A percentile compares a stretch with the other conserved stretches of the same genome.
phyloP scores from a whole-genome alignment of 2,888 invertebrate genomes.

The Calliphora vomitoria region DNA sequence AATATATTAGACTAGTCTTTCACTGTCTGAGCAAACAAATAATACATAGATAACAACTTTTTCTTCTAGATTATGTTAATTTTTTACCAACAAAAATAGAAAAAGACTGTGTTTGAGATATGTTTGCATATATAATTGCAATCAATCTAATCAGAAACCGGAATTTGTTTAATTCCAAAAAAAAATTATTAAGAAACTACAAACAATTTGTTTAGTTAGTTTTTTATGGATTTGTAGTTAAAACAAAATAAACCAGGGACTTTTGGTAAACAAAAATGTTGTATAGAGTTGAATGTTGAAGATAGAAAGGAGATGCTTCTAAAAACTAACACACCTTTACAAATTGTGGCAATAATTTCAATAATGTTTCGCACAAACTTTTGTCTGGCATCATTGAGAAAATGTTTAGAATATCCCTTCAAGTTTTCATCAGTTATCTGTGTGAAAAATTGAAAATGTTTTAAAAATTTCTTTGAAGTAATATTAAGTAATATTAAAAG shows the following conservation, averaged over 20 bases:
- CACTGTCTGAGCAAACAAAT: background rate
- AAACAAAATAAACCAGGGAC: background rate
- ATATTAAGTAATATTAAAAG: no score
- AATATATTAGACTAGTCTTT: background rate
- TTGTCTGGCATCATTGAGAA: no score
- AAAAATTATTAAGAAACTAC: conserved; percentile 13
- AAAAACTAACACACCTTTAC: no score
- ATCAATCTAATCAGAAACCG: conserved; percentile 41
- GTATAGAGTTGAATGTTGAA: no score
- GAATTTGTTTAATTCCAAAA: conserved; percentile 27
- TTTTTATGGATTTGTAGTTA: background rate
- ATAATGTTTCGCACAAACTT: no score
- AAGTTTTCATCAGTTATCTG: no score
- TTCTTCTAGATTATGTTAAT: conserved; percentile 12
- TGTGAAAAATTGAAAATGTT: no score
- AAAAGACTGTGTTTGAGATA: background rate
- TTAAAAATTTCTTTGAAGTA: no score
- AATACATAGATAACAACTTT: conserved; percentile 23
- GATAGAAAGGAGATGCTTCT: no score
- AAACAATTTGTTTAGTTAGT: background rate
- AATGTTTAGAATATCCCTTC: no score
- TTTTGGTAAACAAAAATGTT: no score
- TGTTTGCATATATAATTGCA: conserved; percentile 54
- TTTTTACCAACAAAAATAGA: background rate
- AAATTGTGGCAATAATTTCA: no score